A percentile compares a stretch with the other conserved stretches of the same genome.
These are phyloP conservation scores for Leptopilina clavipes DNA, from an alignment of 1,140 invertebrate genomes.

Conservation along the genomic window DNA sequence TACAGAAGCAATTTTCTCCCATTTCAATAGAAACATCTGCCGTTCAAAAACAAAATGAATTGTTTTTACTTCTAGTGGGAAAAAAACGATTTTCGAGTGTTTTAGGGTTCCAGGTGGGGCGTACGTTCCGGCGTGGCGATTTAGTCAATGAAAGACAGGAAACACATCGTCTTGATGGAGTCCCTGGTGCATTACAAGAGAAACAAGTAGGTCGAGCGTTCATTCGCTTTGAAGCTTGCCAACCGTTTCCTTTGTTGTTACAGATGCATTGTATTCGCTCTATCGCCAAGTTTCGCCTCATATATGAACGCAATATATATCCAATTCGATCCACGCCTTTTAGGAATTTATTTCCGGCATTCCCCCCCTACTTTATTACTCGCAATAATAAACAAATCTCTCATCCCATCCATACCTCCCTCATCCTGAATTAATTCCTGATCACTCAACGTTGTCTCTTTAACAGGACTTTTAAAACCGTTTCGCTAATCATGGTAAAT, in stretches of 20 bases:
- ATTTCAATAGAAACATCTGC: not conserved
- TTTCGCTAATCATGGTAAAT: no score
- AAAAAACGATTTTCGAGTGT: no score
- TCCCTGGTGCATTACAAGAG: slow-evolving; percentile 25
- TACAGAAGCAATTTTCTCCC: no score
- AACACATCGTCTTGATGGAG: slow-evolving; percentile 29
- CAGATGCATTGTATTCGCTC: slow-evolving; percentile 15
- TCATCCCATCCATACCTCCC: no score
- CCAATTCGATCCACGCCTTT: slow-evolving; percentile 12
- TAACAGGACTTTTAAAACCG: no score
- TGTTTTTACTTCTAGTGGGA: no score
- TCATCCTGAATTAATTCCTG: no score
- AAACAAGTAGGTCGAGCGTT: slow-evolving; percentile 34
- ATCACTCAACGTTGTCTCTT: no score
- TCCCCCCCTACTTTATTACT: not conserved
- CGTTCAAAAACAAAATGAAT: not conserved
- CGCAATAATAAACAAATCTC: slow-evolving; percentile 6
- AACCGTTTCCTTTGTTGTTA: slow-evolving; percentile 35
- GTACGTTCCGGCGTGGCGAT: not conserved
- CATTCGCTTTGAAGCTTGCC: slow-evolving; percentile 33
- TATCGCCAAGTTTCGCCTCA: slow-evolving; percentile 12
- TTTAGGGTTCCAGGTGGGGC: slow-evolving; percentile 6
- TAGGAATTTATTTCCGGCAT: slow-evolving; percentile 28
- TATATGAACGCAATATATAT: not conserved
- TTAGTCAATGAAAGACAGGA: slow-evolving; percentile 34